A percentile compares a stretch with the other conserved stretches of the same genome.
phyloP scores from a whole-genome alignment of 2,888 invertebrate genomes.

The Maniola hyperantus region DNA sequence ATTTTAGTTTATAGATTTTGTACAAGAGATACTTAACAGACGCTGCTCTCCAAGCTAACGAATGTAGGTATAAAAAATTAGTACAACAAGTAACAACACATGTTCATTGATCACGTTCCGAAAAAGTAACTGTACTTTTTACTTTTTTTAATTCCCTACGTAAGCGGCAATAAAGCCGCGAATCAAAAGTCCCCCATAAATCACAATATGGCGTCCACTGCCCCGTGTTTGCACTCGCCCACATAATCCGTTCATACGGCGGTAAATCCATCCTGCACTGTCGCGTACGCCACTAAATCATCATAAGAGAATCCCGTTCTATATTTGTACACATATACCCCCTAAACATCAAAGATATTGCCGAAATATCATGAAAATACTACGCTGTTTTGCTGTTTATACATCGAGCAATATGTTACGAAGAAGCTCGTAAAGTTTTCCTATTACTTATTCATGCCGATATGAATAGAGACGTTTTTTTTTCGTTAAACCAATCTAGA shows the following conservation, averaged over 20 bases:
- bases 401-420: constrained; percentile 30
- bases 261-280: constrained; percentile 80
- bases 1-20: too few species aligned
- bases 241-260: constrained; percentile 81
- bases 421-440: constrained; percentile 28
- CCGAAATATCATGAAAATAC: constrained; percentile 35
- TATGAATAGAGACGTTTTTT: constrained; percentile 36
- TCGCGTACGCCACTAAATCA: constrained; percentile 78
- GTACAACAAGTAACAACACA: too few species aligned
- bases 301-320: constrained; percentile 78
- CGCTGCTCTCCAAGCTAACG: neutral
- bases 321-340: constrained; percentile 49
- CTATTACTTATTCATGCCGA: constrained; percentile 32
- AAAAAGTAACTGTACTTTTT: constrained; percentile 4
- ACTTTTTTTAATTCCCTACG: constrained; percentile 53
- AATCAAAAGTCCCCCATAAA: constrained; percentile 79
- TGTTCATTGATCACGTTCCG: neutral
- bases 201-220: constrained; percentile 79
- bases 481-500: constrained; percentile 58
- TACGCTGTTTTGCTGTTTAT: constrained; percentile 23
- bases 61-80: too few species aligned
- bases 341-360: constrained; percentile 42
- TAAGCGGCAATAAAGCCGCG: constrained; percentile 74
- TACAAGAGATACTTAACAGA: too few species aligned
- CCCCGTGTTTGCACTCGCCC: constrained; percentile 82